Evolutionary conservation across 2,797 vertebrate genomes (phyloP).

Genomic region (Pteronotus mesoamericanus): DNA sequence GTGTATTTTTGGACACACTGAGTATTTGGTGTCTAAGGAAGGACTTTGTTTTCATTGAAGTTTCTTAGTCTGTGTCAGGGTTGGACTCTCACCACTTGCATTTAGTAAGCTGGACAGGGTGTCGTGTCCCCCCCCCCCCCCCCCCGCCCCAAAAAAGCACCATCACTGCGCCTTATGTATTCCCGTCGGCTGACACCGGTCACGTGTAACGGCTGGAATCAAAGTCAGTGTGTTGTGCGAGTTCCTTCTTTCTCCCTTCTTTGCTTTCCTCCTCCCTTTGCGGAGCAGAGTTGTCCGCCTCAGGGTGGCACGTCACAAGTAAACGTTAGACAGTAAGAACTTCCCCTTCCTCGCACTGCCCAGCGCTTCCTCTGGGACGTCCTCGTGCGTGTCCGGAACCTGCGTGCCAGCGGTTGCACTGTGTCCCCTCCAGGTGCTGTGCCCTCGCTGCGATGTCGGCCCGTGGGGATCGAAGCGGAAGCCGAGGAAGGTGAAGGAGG

Average conservation of each 20-base stretch:
- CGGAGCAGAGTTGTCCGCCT: neutral
- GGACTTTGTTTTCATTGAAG: neutral
- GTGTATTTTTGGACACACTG: neutral
- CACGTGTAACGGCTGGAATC: neutral
- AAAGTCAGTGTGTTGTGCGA: neutral
- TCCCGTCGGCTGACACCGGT: neutral
- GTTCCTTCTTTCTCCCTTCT: neutral
- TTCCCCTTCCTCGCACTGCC: neutral
- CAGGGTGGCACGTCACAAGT: neutral
- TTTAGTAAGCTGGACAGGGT: neutral
- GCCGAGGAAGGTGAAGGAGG: constrained; percentile 91
- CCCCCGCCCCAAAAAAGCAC: neutral
- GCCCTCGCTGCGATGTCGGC: constrained; percentile 92
- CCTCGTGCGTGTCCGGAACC: neutral
- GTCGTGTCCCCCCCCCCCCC: neutral
- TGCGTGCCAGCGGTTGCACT: neutral
- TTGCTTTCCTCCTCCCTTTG: neutral
- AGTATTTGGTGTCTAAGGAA: neutral
- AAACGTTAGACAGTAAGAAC: neutral
- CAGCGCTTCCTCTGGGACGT: neutral
- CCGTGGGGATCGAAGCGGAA: constrained; percentile 86
- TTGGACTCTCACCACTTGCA: neutral
- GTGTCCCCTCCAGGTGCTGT: constrained; percentile 87
- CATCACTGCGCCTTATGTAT: neutral
- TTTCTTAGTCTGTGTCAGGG: neutral